These are phyloP conservation scores for Morone saxatilis DNA, from an alignment of 2,113 vertebrate species.

Conservation along the genomic window DNA sequence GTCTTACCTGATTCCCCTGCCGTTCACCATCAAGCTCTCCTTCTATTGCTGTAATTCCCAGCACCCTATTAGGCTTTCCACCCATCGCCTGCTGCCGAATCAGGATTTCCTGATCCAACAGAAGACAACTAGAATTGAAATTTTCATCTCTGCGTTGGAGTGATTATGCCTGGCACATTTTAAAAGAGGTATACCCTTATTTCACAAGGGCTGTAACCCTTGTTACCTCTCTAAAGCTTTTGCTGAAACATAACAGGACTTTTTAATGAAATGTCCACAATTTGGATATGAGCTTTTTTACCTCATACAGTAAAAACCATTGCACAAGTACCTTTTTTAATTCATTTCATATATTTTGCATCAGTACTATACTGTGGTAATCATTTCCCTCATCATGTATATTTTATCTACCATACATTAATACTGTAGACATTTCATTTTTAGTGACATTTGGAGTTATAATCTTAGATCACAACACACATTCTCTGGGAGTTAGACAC, in stretches of 20 bases:
- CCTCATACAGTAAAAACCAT: neutral
- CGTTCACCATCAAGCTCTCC: conserved; percentile 25
- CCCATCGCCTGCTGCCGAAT: conserved; percentile 16
- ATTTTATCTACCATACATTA: neutral
- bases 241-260: neutral
- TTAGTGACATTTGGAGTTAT: neutral
- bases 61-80: conserved; percentile 45
- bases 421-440: neutral
- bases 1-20: conserved; percentile 57
- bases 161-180: conserved; percentile 24
- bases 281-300: conserved; percentile 17
- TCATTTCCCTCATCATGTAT: neutral
- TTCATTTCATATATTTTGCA: neutral
- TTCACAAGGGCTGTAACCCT: conserved; percentile 3
- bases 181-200: neutral
- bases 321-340: neutral
- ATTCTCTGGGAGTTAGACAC: conserved; percentile 4
- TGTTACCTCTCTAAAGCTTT: conserved; percentile 19
- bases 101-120: conserved; percentile 30
- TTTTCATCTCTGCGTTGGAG: neutral
- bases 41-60: conserved; percentile 45
- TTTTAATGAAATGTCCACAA: neutral
- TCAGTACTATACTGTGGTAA: neutral
- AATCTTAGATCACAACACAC: conserved; percentile 3
- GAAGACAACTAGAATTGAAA: conserved; percentile 46